Evolutionary conservation across 1,140 invertebrate genomes (phyloP), one percentile per base, ranked within the genome.

Genomic region (Lerema accius): DNA sequence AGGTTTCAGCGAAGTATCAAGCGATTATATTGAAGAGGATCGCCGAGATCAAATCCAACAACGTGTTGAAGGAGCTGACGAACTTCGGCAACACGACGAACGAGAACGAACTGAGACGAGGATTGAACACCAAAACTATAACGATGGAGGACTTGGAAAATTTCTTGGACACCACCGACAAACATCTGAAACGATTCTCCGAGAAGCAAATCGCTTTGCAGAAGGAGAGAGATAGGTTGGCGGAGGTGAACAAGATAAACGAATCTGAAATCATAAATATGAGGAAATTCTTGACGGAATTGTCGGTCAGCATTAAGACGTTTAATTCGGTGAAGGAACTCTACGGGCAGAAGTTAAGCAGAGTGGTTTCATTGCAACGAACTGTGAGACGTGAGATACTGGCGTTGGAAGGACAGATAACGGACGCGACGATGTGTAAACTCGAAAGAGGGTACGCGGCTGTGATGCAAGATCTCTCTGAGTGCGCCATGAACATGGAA

Each of bases 111-210:
- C 35, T 86, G 7, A 66, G 82, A 35, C 68, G 80, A 3, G 82
- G 80, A 14, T 60, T 89, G 15, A 81, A 65, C 48, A 76, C 79
- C 0, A 86, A 86, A 13, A 69, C 78, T 0, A 73, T 90, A 7
- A 89, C 88, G 5, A 88, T 89, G 80, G 85, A 90, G 40, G 86
- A 89, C 28, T 62, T 90, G 3, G 88, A 90, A 45, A 87, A 86
- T 45, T 90, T 89, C 71, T 61, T 89, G 28, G 88, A 90, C 59
- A 89, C 86, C 0, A 90, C 85, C 4, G 88, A 90, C 19, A 76
- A 68, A 59, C 88, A 90, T 53, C 46, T 89, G 10, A 74, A 69
- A 19, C 65, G 78, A 5, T 87, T 85, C 48, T 78, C 85, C 0
- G 88, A 90, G 37, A 88, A 82, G 26, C 88, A 88, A 42, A 32